Evolutionary conservation across 2,113 vertebrate genomes (phyloP).

Genomic region (Carlito syrichta): DNA sequence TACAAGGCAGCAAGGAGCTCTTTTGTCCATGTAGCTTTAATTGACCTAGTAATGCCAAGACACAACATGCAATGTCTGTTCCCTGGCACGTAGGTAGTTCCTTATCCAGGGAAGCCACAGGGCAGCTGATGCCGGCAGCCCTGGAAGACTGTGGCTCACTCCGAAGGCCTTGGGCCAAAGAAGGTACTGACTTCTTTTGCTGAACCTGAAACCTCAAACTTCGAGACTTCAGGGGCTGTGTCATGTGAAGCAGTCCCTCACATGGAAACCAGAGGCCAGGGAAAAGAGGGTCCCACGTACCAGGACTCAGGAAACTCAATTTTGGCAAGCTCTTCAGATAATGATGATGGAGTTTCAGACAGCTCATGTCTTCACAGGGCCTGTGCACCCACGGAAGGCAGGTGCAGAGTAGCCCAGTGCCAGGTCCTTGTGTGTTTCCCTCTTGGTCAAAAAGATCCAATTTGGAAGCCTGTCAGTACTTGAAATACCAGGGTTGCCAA

Average conservation of each 20-base stretch:
- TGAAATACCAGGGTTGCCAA: too few relatives aligned
- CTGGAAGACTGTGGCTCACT: accelerated
- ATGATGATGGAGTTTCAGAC: not conserved
- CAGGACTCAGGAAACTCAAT: not conserved
- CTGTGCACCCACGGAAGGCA: too few relatives aligned
- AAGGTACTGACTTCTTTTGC: not conserved
- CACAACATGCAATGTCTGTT: accelerated
- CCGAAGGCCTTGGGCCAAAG: not conserved
- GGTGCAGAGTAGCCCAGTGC: not conserved
- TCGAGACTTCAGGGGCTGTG: not conserved
- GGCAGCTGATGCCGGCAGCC: not conserved
- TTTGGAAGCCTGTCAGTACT: not conserved
- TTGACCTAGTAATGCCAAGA: not conserved
- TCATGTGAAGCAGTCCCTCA: not conserved
- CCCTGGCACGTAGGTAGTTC: not conserved
- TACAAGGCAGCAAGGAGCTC: not conserved
- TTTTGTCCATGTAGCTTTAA: not conserved
- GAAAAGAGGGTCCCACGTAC: not conserved
- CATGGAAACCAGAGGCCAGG: too few relatives aligned
- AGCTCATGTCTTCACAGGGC: not conserved
- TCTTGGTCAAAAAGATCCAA: not conserved
- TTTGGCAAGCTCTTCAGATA: not conserved
- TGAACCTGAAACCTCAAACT: not conserved
- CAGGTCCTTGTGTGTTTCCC: not conserved
- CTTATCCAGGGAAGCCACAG: not conserved